Evolutionary conservation across 2,888 invertebrate species (phyloP), one percentile per base, ranked within the genome.

Genomic region (Rhamphomyia laevipes): DNA sequence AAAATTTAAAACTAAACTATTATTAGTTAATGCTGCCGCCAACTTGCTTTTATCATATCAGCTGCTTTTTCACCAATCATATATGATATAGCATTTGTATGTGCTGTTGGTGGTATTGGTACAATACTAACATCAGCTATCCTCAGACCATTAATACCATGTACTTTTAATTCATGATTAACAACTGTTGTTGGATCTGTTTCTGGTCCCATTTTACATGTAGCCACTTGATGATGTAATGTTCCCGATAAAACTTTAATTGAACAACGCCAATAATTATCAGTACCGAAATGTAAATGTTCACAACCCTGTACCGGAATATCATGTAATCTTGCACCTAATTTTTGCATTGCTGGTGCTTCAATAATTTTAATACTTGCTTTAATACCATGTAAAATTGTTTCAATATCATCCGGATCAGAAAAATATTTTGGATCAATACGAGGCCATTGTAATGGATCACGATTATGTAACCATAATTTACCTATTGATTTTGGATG

Each of bases 401-500:
- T 71, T 48, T 74, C 71, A 3, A 71, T 57, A 52, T 77, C 77
- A 17, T 68, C 59, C 1, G 68, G 61, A 17, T 71, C 72, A 6
- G 67, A 55, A 43, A 79, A 70, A 56, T 77, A 81, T 56, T 80
- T 80, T 2, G 79, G 77, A 57, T 78, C 72, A 38, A 84, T 74
- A 18, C 72, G 63, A 0, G 83, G 83, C 61, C 74, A 73, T 23
- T 77, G 73, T 35, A 72, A 65, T 0, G 82, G 81, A 61, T 82
- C 56, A 21, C 72, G 79, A 38, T 82, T 80, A 58, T 76, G 78
- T 13, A 94, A 72, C 62, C 75, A 77, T 1, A 89, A 58, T 6
- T 76, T 73, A 0, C 89, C 89, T 17, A 74, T 72, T 13, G 88
- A 88, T 62, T 81, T 77, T 0, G 89, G 89, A 61, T 84, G 78